These are phyloP conservation scores for Neodontobutis hainanensis DNA, from an alignment of 2,113 vertebrate species.

Conservation along the genomic window DNA sequence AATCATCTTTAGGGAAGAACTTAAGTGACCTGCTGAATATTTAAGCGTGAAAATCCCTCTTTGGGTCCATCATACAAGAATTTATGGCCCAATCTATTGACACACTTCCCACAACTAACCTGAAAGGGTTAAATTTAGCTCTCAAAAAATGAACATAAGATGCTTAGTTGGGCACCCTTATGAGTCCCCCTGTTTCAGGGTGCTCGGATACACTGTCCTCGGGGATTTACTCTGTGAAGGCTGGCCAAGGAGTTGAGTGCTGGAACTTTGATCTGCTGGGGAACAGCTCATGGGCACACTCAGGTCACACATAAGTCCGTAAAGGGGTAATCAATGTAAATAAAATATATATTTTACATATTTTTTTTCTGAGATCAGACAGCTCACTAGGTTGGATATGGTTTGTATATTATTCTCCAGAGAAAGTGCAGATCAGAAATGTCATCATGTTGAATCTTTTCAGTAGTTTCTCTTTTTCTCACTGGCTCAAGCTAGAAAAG, in stretches of 20 bases:
- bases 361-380: background rate
- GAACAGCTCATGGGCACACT: conserved; percentile 88
- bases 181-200: conserved; percentile 59
- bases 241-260: conserved; percentile 90
- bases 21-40: conserved; percentile 93
- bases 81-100: conserved; percentile 87
- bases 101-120: conserved; percentile 77
- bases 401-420: conserved; percentile 58
- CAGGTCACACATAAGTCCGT: conserved; percentile 86
- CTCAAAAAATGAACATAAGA: too few species aligned
- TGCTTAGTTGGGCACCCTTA: too few species aligned
- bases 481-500: conserved; percentile 15
- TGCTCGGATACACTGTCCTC: conserved; percentile 85
- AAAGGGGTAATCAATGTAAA: background rate
- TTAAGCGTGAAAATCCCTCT: conserved; percentile 88
- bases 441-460: conserved; percentile 36
- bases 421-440: conserved; percentile 63
- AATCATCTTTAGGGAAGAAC: conserved; percentile 86
- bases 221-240: conserved; percentile 86
- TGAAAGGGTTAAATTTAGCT: background rate
- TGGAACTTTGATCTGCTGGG: conserved; percentile 86
- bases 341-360: background rate
- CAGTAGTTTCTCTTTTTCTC: background rate
- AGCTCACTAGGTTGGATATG: conserved; percentile 61
- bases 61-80: conserved; percentile 86